Base-by-base conservation (phyloP, 2,888 invertebrate genomes). In the Mimas tiliae region DNA sequence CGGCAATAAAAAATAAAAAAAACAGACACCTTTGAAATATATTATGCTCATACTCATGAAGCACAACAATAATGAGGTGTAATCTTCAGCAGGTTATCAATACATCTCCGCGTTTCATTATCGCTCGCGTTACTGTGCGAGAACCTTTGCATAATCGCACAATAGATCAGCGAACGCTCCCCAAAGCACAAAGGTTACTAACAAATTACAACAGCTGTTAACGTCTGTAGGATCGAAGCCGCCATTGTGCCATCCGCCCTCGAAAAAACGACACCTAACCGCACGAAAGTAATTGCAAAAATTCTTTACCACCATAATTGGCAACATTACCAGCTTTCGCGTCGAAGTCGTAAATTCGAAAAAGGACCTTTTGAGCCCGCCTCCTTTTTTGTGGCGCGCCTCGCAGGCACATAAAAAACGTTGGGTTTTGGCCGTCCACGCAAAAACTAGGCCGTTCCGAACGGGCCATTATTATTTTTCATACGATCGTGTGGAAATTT, bases 341-440 rank as follows among this genome's bases (percentile, higher is more conserved):
- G 81, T 79, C 74, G 73, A 71, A 80, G 77, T 82, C 86, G 86
- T 86, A 86, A 87, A 88, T 88, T 86, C 78, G 79, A 86, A 87
- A 87, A 84, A 83, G 83, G 82, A 76, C 82, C 83, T 79, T 83
- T 86, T 79, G 73, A 78, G 81, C 79, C 75, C 75, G 79, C 78
- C 75, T 77, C 75, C 69, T 78, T 85, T 86, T 86, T 85, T 86
- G 86, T 79, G 79, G 79, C 78, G 74, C 77, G 76, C 76, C 79
- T 76, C 75, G 71, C 73, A 80, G 76, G 81, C 75, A 74, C 74
- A 78, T 79, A 79, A 80, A 82, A 78, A 80, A 14, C 12, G 74
- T 80, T 74, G 77, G 74, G 78, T 75, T 75, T 77, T 70, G 72
- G 66, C 71, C 73, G 68, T 74, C 71, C 66, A 65, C 42, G 65